phyloP scores from a whole-genome alignment of 92 coral and sea anemone genomes.

The Zoanthus sansibaricus region DNA sequence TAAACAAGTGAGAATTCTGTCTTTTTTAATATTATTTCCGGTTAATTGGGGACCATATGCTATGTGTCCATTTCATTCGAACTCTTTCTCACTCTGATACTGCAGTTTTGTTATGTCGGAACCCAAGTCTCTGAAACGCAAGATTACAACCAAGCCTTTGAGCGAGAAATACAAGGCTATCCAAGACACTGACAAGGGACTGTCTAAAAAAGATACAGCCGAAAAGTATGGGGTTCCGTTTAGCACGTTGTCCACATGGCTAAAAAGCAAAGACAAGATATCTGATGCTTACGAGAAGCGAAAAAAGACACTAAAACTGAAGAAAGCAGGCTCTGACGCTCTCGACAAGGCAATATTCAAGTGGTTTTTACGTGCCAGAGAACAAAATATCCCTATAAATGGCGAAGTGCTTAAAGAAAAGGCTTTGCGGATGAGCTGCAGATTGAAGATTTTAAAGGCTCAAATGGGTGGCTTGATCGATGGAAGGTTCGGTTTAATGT shows the following conservation, averaged over 20 bases:
- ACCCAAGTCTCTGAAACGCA: slow-evolving; percentile 8
- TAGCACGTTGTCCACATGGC: slow-evolving; percentile 14
- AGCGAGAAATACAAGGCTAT: slow-evolving; percentile 14
- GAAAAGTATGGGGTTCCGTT: slow-evolving; percentile 10
- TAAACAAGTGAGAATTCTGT: slow-evolving; percentile 7
- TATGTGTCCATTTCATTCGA: slow-evolving; percentile 18
- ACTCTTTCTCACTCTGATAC: slow-evolving; percentile 14
- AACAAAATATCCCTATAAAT: slow-evolving; percentile 10
- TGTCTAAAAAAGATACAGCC: slow-evolving; percentile 6
- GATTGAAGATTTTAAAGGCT: slow-evolving; percentile 18
- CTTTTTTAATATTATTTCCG: slow-evolving; percentile 17
- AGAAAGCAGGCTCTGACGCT: slow-evolving; percentile 11
- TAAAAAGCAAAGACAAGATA: slow-evolving; percentile 15
- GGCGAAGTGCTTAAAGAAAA: slow-evolving; percentile 25
- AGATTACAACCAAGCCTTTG: slow-evolving; percentile 2
- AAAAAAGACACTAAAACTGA: slow-evolving; percentile 11
- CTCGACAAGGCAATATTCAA: slow-evolving; percentile 14
- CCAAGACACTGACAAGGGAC: slow-evolving; percentile 8
- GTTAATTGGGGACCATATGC: slow-evolving; percentile 20
- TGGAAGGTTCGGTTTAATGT: slow-evolving; percentile 32
- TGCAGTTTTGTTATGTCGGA: slow-evolving; percentile 7
- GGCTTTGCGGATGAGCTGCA: slow-evolving; percentile 25
- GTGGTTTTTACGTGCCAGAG: slow-evolving; percentile 19
- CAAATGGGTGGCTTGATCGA: slow-evolving; percentile 41
- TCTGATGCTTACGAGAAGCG: slow-evolving; percentile 14